Conservation (phyloP, 2,113 vertebrate genomes). For the Peromyscus leucopus region DNA sequence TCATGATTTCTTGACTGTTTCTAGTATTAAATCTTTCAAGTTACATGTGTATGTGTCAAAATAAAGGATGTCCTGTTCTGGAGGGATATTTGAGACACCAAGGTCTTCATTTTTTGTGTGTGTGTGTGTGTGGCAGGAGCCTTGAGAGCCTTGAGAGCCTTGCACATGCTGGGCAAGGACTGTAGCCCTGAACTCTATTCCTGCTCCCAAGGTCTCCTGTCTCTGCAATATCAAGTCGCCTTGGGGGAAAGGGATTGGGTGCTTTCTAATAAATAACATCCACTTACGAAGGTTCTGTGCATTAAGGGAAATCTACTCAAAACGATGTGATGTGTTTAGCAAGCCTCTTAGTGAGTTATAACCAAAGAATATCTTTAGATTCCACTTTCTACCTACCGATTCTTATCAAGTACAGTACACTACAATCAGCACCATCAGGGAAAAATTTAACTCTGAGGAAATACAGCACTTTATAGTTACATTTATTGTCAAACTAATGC, state of each 20-base stretch:
- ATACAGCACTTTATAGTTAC: conserved; percentile 41
- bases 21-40: not conserved
- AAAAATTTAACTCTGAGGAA: conserved; percentile 39
- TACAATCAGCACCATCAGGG: conserved; percentile 7
- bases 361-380: not conserved
- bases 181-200: not conserved
- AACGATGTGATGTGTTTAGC: not conserved
- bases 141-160: no score
- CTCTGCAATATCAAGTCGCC: not conserved
- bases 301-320: not conserved
- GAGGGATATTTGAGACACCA: not conserved
- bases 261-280: not conserved
- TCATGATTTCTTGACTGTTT: not conserved
- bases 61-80: not conserved
- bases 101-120: no score
- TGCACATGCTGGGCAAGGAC: no score
- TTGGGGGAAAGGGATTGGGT: not conserved
- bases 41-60: not conserved
- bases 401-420: not conserved
- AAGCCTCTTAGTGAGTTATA: conserved; percentile 23
- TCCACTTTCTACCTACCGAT: conserved; percentile 30
- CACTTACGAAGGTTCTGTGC: not conserved
- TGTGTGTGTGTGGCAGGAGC: rapidly evolving
- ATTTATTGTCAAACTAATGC: conserved; percentile 12
- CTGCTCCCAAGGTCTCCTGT: not conserved